phyloP scores from a whole-genome alignment of 1,140 invertebrate genomes.

The Saxidomus purpurata region DNA sequence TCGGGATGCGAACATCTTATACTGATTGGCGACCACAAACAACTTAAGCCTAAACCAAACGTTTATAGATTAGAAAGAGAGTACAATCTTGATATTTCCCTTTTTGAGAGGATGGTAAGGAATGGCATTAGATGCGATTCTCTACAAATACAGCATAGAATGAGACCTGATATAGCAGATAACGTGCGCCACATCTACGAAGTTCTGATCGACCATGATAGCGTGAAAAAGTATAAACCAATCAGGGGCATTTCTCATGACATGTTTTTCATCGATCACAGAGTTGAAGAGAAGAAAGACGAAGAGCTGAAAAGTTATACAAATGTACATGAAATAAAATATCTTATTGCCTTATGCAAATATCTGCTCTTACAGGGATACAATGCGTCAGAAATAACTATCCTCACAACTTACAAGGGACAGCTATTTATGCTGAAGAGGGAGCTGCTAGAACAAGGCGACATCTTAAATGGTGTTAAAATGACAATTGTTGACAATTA shows the following conservation, averaged over 20 bases:
- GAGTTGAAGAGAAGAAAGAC: constrained; percentile 76
- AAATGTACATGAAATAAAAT: constrained; percentile 82
- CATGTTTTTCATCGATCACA: constrained; percentile 86
- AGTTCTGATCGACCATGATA: constrained; percentile 81
- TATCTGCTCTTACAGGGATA: constrained; percentile 86
- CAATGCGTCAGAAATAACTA: constrained; percentile 81
- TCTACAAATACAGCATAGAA: constrained; percentile 80
- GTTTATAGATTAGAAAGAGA: constrained; percentile 83
- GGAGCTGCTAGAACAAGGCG: constrained; percentile 73
- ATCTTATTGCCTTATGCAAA: constrained; percentile 77
- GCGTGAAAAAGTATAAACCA: constrained; percentile 78
- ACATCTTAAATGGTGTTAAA: constrained; percentile 73
- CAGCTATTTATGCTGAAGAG: constrained; percentile 83
- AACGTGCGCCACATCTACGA: constrained; percentile 86
- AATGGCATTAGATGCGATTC: constrained; percentile 82
- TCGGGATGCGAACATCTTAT: constrained; percentile 92
- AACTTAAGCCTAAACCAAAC: constrained; percentile 86
- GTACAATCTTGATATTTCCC: constrained; percentile 85
- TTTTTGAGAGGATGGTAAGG: constrained; percentile 85
- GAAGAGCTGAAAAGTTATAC: constrained; percentile 79
- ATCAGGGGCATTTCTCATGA: constrained; percentile 84
- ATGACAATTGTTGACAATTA: constrained; percentile 92
- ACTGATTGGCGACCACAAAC: constrained; percentile 92
- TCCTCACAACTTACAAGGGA: constrained; percentile 85
- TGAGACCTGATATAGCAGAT: constrained; percentile 84